Base-by-base conservation (phyloP, 1,140 invertebrate genomes). In the Drosophila takahashii region DNA sequence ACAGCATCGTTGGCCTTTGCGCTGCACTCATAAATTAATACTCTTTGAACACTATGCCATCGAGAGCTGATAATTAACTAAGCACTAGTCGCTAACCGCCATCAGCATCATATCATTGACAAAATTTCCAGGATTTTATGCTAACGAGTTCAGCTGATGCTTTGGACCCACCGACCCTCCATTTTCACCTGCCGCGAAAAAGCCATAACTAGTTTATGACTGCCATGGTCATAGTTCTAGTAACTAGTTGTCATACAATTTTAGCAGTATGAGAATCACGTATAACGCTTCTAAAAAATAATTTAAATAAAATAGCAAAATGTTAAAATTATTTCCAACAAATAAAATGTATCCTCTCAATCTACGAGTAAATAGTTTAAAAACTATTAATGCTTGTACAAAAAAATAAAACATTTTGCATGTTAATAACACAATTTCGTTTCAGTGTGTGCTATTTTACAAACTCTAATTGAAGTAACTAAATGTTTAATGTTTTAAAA, bases 11-110 rank as follows among this genome's bases (percentile, higher is more conserved):
- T 67, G 53, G 50, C 66, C 42, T 66, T 66, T 77, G 48, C 74
- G 61, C 39, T 18, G 48, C 65, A 60, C 51, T 66, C 64, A 67
- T 78, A 85, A 85, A 85, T 86, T 86, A 78, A 86, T 86, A 75
- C 67, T 62, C 57, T 86, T 74, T 74, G 39, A 36, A 54, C 37
- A 54, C 48, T 54, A 36, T 37, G 71, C 44, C 77, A 79, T 36
- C 77, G 79, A 76, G 41, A 73, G 58, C 72, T 58, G 67, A 85
- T 85, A 80, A 84, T 84, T 85, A 84, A 80, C 81, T 80, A 78
- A 65, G 79, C 79, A 29, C 64, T 64, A 59, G 48, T 47, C 44
- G 45, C 16, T 42, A 57, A 56, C 50, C 64, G 34, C 59, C 66
- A 70, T 59, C 66, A 59, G 37, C 10, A 26, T 18, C n/a, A 51